Conservation (phyloP, 23 tunicate genomes). For the Halocynthia aurantium region DNA sequence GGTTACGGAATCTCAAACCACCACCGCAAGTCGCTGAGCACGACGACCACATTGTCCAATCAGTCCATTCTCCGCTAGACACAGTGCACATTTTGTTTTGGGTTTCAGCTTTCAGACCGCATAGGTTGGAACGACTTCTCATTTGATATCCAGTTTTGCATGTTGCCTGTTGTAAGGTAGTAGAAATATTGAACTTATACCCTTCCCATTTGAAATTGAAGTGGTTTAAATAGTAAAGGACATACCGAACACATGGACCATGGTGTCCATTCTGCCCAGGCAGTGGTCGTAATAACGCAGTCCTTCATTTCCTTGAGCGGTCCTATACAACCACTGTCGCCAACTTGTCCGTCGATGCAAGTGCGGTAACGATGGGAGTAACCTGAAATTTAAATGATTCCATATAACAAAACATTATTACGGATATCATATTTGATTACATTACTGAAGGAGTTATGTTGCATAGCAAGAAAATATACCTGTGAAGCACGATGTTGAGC, state of each 20-base stretch:
- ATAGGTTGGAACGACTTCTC: constrained; percentile 44
- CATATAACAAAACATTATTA: too few relatives aligned
- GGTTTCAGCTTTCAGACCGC: constrained; percentile 39
- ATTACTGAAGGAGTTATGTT: too few relatives aligned
- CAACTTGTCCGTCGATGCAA: constrained; percentile 38
- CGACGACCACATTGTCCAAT: constrained; percentile 70
- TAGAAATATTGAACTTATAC: too few relatives aligned
- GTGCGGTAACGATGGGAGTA: constrained; percentile 9
- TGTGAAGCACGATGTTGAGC: constrained; percentile 77
- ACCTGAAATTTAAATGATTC: too few relatives aligned
- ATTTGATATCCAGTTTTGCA: constrained; percentile 73
- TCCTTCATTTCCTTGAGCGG: background rate
- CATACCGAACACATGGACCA: constrained; percentile 60
- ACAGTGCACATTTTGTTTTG: too few relatives aligned
- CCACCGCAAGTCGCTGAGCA: constrained; percentile 83
- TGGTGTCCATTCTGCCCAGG: constrained; percentile 47
- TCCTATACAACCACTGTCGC: constrained; percentile 27
- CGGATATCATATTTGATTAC: too few relatives aligned
- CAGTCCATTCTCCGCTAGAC: constrained; percentile 2
- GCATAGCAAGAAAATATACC: constrained; percentile 17
- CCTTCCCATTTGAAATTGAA: too few relatives aligned
- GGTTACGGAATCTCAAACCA: constrained; percentile 47
- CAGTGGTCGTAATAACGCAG: constrained; percentile 22
- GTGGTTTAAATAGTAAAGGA: background rate
- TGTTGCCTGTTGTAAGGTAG: constrained; percentile 10